Percentiles rank a stretch among this genome's conserved stretches.
Conservation (phyloP, 30 jellyfish, hydroid and myxozoan genomes). For the Pseudorhiza aurosa region DNA sequence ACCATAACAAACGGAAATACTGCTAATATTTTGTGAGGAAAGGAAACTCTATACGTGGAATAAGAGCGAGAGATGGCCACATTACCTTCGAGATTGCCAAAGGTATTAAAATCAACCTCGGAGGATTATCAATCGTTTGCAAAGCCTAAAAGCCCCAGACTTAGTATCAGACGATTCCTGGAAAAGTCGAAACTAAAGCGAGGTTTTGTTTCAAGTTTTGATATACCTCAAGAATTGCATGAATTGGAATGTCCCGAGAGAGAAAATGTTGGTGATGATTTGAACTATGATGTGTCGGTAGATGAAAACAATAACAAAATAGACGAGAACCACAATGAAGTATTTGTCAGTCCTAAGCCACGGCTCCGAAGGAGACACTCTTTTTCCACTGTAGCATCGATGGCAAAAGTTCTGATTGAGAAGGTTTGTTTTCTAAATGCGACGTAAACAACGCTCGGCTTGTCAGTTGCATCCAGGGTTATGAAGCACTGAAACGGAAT, state of each 20-base stretch:
- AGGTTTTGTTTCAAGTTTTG: slow-evolving; percentile 40
- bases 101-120: background rate
- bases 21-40: too few species aligned
- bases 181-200: slow-evolving; percentile 34
- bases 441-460: too few species aligned
- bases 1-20: too few species aligned
- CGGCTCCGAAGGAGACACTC: slow-evolving; percentile 65
- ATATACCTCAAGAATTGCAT: slow-evolving; percentile 4
- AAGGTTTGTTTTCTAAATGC: slow-evolving; percentile 36
- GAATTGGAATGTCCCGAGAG: background rate
- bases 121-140: background rate
- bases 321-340: background rate
- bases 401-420: slow-evolving; percentile 19
- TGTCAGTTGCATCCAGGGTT: too few species aligned
- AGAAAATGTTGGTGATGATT: background rate
- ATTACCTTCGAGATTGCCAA: background rate
- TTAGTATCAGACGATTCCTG: slow-evolving; percentile 10
- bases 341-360: slow-evolving; percentile 20
- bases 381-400: slow-evolving; percentile 43
- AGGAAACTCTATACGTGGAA: background rate
- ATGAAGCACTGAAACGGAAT: too few species aligned
- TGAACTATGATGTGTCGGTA: background rate
- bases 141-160: slow-evolving; percentile 10
- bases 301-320: background rate
- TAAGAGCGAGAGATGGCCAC: background rate